These are phyloP conservation scores for Matsumurasca onukii DNA, from an alignment of 1,140 invertebrate genomes.

Conservation along the genomic window DNA sequence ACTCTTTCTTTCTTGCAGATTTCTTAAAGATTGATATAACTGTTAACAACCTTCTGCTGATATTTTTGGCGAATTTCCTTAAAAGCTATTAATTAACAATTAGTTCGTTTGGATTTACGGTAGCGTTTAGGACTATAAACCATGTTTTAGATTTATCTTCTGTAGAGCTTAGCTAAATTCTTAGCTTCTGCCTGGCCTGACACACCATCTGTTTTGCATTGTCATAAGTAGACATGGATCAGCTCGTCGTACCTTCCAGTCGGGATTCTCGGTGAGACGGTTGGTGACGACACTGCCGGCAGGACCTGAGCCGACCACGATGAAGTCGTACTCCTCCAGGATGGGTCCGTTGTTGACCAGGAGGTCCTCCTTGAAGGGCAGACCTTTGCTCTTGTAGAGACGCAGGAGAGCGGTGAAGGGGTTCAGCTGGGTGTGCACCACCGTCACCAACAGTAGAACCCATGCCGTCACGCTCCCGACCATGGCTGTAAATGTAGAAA, in stretches of 20 bases:
- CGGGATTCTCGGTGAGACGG: constrained; percentile 52
- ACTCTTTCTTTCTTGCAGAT: too few relatives aligned
- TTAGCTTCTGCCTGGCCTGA: too few relatives aligned
- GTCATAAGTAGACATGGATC: too few relatives aligned
- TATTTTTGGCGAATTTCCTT: too few relatives aligned
- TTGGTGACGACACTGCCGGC: constrained; percentile 57
- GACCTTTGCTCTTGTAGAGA: constrained; percentile 14
- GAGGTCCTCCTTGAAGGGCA: constrained; percentile 37
- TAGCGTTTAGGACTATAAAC: too few relatives aligned
- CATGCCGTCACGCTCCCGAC: not conserved
- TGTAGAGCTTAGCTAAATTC: too few relatives aligned
- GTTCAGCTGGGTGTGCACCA: not conserved
- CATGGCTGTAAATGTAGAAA: not conserved
- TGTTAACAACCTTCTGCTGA: too few relatives aligned
- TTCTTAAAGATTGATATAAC: too few relatives aligned
- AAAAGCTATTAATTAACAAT: too few relatives aligned
- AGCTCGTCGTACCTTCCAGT: constrained; percentile 47
- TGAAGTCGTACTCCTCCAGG: constrained; percentile 39
- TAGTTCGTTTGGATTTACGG: too few relatives aligned
- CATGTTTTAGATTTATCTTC: too few relatives aligned
- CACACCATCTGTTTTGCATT: too few relatives aligned
- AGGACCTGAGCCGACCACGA: constrained; percentile 39
- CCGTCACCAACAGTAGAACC: not conserved
- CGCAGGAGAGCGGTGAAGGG: constrained; percentile 1
- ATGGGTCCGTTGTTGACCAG: constrained; percentile 37